Evolutionary conservation across 2,888 invertebrate genomes (phyloP), one percentile per base, ranked within the genome.

Genomic region (Cantharis rustica): DNA sequence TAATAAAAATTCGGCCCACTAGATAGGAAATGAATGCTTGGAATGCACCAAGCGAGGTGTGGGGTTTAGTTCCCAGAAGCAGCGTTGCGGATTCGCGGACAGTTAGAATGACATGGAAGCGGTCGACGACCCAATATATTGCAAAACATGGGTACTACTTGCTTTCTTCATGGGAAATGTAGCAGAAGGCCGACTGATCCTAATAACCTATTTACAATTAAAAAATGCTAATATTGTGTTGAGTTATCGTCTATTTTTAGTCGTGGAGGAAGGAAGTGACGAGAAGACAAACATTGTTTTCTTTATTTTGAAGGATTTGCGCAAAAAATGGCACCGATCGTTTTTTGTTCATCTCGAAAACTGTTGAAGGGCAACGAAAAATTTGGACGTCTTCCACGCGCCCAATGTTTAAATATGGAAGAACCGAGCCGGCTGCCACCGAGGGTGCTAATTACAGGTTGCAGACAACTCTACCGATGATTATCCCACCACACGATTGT

Each of bases 51-150:
- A 79, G 83, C 84, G 84, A 85, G 85, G 86, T 86, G 86, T 85
- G 87, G 88, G 87, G 87, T 86, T 87, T 87, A 85, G 86, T 89
- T 89, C 89, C 87, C 87, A 87, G 89, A 89, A 89, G 83, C 83
- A 84, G 85, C 88, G 88, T 86, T 88, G 88, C 82, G 83, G 83
- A 86, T 86, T 82, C 78, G 82, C 85, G 85, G 86, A 87, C 87
- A 87, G 87, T 87, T 87, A 87, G 86, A 87, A 87, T 87, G 86
- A 86, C 86, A 86, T 87, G 85, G 85, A 85, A 85, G 81, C 81
- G 85, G 90, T 90, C 90, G 89, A 87, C 88, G 89, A 89, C 89
- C 89, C 88, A 86, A 71, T 75, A 75, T 77, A 73, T 75, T 71
- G 71, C 78, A 78, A 68, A 72, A 75, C 76, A 69, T 72, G 66